These are phyloP conservation scores for Anarsia innoxiella DNA, from an alignment of 2,888 invertebrate species.

Conservation along the genomic window DNA sequence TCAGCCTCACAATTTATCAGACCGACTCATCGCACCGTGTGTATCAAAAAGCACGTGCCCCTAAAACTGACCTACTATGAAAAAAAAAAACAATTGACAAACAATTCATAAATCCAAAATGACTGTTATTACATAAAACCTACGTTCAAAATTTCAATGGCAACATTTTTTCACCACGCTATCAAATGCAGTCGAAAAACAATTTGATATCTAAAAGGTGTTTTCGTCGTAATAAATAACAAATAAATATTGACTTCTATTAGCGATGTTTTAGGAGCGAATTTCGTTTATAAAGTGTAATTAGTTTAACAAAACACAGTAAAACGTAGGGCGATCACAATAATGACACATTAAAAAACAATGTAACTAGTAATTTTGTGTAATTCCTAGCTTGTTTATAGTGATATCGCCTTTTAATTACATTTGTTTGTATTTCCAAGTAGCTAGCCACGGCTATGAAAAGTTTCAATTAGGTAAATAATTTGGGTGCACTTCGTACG, in stretches of 20 bases:
- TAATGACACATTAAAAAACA: constrained; percentile 34
- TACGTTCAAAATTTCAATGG: constrained; percentile 10
- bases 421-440: constrained; percentile 39
- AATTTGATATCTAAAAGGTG: constrained; percentile 5
- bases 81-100: constrained; percentile 15
- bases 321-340: constrained; percentile 18
- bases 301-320: constrained; percentile 4
- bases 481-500: not conserved
- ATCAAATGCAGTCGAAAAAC: not conserved
- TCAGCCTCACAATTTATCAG: no score
- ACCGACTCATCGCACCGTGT: constrained; percentile 3
- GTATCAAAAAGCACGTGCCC: constrained; percentile 29
- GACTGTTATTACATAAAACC: not conserved
- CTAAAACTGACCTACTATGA: constrained; percentile 30
- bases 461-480: constrained; percentile 37
- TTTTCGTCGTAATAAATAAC: no score
- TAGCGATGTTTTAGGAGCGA: no score
- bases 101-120: not conserved
- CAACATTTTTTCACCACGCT: constrained; percentile 23
- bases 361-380: constrained; percentile 46
- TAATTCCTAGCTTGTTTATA: constrained; percentile 45
- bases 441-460: constrained; percentile 42
- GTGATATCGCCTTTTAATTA: constrained; percentile 51
- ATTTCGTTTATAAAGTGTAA: not conserved
- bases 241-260: no score